Percentiles rank a stretch among this genome's conserved stretches.
phyloP scores from a whole-genome alignment of 2,888 invertebrate genomes.

The Cheilosia grossa region DNA sequence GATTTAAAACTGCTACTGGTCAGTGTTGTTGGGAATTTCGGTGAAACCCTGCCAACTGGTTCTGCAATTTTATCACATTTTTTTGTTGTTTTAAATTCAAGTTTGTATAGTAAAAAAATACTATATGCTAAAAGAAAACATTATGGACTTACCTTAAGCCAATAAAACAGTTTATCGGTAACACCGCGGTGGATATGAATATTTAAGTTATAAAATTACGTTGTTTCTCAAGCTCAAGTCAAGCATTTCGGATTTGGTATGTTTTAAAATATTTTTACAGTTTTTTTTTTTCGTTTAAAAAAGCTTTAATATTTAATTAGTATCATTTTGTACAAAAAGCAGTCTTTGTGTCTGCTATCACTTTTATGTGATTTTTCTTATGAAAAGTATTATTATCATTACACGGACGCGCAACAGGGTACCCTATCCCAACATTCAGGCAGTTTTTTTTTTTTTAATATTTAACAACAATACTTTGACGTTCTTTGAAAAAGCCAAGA shows the following conservation, averaged over 20 bases:
- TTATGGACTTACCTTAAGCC: slow-evolving; percentile 65
- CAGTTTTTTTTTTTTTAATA: slow-evolving; percentile 84
- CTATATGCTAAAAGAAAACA: slow-evolving; percentile 24
- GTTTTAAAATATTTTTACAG: slow-evolving; percentile 24
- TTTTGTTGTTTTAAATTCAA: slow-evolving; percentile 13
- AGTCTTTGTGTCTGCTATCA: slow-evolving; percentile 73
- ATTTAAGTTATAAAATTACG: slow-evolving; percentile 59
- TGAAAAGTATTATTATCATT: slow-evolving; percentile 52
- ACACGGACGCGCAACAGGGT: slow-evolving; percentile 88
- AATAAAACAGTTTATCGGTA: slow-evolving; percentile 41
- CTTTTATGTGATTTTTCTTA: slow-evolving; percentile 76
- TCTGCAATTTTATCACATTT: slow-evolving; percentile 81
- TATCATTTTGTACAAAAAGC: slow-evolving; percentile 52
- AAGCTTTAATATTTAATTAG: slow-evolving; percentile 49
- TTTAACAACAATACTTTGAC: slow-evolving; percentile 65
- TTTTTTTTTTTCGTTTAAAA: slow-evolving; percentile 32
- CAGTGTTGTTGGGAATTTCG: slow-evolving; percentile 87
- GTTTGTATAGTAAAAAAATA: slow-evolving; percentile 20
- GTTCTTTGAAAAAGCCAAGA: slow-evolving; percentile 75
- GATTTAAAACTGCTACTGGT: slow-evolving; percentile 87
- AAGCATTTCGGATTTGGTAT: slow-evolving; percentile 77
- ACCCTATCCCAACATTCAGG: slow-evolving; percentile 99
- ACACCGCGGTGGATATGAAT: slow-evolving; percentile 53
- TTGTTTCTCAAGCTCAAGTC: slow-evolving; percentile 80
- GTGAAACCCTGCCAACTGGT: slow-evolving; percentile 90